A percentile compares a stretch with the other conserved stretches of the same genome.
Conservation (phyloP, 2,113 vertebrate genomes). For the Barbus barbus region DNA sequence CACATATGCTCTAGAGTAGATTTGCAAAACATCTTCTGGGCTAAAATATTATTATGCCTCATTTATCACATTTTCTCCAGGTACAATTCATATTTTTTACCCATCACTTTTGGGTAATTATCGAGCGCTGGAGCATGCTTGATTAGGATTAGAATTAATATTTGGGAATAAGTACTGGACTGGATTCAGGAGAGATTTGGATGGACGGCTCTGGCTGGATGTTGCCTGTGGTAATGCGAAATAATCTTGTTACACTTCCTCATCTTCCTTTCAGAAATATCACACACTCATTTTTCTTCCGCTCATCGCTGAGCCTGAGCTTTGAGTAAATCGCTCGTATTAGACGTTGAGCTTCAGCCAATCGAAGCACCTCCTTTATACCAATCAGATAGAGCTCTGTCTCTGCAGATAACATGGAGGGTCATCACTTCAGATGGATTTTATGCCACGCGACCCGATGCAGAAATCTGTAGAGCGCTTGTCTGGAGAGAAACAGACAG, state of each 20-base stretch:
- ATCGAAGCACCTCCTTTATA: constrained; percentile 17
- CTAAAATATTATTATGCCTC: background rate
- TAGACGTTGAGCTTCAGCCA: background rate
- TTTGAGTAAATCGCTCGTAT: constrained; percentile 13
- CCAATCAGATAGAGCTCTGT: constrained; percentile 34
- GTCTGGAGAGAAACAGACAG: background rate
- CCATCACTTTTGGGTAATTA: background rate
- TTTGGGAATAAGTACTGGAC: background rate
- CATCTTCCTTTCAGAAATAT: background rate
- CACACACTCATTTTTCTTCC: constrained; percentile 15
- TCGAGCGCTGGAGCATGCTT: background rate
- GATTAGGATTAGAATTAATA: constrained; percentile 18
- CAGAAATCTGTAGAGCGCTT: background rate
- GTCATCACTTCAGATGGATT: constrained; percentile 54
- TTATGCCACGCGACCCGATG: constrained; percentile 45
- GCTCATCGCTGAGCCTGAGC: background rate
- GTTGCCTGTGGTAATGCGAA: background rate
- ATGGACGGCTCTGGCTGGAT: background rate
- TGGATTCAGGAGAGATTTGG: constrained; percentile 10
- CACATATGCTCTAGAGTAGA: too few relatives aligned
- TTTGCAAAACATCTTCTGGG: background rate
- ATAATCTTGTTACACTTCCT: constrained; percentile 30
- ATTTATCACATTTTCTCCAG: background rate
- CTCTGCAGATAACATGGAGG: constrained; percentile 35
- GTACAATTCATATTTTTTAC: background rate